phyloP scores from a whole-genome alignment of 2,113 vertebrate species.

The Gasterosteus aculeatus region DNA sequence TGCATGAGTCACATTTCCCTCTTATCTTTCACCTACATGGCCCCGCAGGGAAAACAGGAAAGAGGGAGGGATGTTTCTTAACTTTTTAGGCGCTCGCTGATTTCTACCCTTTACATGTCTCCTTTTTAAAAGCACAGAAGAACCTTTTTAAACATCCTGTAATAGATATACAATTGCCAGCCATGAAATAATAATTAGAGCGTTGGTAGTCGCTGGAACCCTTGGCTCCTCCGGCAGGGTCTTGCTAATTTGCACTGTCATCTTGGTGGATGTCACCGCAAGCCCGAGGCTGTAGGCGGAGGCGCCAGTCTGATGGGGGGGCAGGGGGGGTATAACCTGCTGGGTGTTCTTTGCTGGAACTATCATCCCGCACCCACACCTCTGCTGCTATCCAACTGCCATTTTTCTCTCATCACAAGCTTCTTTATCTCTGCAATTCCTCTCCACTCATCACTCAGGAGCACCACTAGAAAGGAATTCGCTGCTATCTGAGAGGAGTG shows the following conservation, averaged over 20 bases:
- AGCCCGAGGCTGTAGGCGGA: conserved; percentile 15
- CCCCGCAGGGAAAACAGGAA: conserved; percentile 23
- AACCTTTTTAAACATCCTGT: conserved; percentile 43
- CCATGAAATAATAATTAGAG: conserved; percentile 49
- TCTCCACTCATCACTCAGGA: conserved; percentile 24
- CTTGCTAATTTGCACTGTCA: conserved; percentile 34
- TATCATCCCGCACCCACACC: conserved; percentile 12
- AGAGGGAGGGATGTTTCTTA: conserved; percentile 14
- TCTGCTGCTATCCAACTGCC: background rate
- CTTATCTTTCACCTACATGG: conserved; percentile 31
- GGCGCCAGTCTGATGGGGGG: conserved; percentile 17
- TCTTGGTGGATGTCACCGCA: conserved; percentile 9
- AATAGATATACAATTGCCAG: conserved; percentile 29
- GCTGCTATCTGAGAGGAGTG: conserved; percentile 21
- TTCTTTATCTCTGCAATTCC: conserved; percentile 14
- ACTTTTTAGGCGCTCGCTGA: background rate
- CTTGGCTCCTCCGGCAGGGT: conserved; percentile 2
- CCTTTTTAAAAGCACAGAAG: conserved; percentile 39
- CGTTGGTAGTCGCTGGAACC: conserved; percentile 23
- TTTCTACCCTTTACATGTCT: conserved; percentile 16
- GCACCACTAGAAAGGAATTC: conserved; percentile 34
- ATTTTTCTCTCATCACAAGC: conserved; percentile 40
- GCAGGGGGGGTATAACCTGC: conserved; percentile 8
- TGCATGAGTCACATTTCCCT: conserved; percentile 46
- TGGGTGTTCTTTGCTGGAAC: conserved; percentile 47